phyloP scores from a whole-genome alignment of 2,888 invertebrate species.

The Papilio demoleus region DNA sequence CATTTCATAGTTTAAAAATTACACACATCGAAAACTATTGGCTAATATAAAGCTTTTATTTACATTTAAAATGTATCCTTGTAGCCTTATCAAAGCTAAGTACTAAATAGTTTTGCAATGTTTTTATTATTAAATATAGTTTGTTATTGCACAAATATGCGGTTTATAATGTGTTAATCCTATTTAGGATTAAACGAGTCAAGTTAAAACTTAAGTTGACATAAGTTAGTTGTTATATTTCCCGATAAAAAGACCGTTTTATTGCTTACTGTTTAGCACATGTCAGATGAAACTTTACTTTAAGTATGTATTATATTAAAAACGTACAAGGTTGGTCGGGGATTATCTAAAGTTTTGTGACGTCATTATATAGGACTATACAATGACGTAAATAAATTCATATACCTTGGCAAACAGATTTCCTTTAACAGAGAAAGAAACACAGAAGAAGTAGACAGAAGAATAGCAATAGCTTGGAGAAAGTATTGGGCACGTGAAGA shows the following conservation, averaged over 20 bases:
- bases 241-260: slow-evolving; percentile 33
- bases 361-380: not conserved
- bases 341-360: not conserved
- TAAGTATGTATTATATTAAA: too few relatives aligned
- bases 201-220: not conserved
- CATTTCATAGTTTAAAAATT: not conserved
- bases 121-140: slow-evolving; percentile 31
- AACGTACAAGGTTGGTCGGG: too few relatives aligned
- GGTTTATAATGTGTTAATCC: slow-evolving; percentile 35
- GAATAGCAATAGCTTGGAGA: too few relatives aligned
- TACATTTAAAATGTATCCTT: slow-evolving; percentile 2
- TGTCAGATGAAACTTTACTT: slow-evolving; percentile 21
- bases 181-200: slow-evolving; percentile 37
- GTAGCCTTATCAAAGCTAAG: slow-evolving; percentile 27
- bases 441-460: too few relatives aligned
- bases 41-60: not conserved
- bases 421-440: too few relatives aligned
- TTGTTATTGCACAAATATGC: slow-evolving; percentile 26
- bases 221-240: slow-evolving; percentile 37
- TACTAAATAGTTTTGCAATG: slow-evolving; percentile 29
- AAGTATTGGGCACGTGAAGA: too few relatives aligned
- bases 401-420: too few relatives aligned
- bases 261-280: slow-evolving; percentile 25
- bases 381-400: too few relatives aligned
- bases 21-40: too few relatives aligned